Conservation (phyloP, 2,888 invertebrate genomes). For the Parasteatoda lunata region DNA sequence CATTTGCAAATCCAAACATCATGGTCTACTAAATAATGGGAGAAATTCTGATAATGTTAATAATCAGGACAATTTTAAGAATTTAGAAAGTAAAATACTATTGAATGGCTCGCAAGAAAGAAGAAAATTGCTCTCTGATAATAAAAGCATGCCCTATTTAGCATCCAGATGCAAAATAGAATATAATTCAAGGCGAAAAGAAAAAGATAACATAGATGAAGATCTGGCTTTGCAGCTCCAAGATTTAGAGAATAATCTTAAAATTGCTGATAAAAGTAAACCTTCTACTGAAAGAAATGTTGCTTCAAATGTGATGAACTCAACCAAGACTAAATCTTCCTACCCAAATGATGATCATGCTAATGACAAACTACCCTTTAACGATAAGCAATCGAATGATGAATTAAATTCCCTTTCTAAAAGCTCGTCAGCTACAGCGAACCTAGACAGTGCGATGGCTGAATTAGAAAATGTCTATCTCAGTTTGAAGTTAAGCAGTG, state of each 20-base stretch:
- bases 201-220: not conserved
- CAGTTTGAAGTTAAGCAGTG: conserved; percentile 84
- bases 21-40: too few relatives aligned
- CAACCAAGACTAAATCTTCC: not conserved
- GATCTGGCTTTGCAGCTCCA: not conserved
- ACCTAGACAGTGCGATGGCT: conserved; percentile 82
- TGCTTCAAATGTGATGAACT: not conserved
- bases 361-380: not conserved
- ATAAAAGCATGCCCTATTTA: not conserved
- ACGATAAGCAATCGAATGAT: not conserved
- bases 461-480: conserved; percentile 90
- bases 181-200: too few relatives aligned
- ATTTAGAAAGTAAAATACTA: not conserved
- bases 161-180: not conserved
- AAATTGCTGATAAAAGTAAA: not conserved
- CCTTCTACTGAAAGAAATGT: not conserved
- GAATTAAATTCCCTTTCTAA: conserved; percentile 1
- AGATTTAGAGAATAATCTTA: not conserved
- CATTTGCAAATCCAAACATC: not conserved
- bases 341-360: not conserved
- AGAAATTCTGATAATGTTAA: too few relatives aligned
- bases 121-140: not conserved
- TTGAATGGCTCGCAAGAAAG: too few relatives aligned
- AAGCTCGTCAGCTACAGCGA: conserved; percentile 48
- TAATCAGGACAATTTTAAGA: not conserved